Base-by-base conservation (phyloP, 2,113 vertebrate species). In the Daphoenositta chrysoptera region DNA sequence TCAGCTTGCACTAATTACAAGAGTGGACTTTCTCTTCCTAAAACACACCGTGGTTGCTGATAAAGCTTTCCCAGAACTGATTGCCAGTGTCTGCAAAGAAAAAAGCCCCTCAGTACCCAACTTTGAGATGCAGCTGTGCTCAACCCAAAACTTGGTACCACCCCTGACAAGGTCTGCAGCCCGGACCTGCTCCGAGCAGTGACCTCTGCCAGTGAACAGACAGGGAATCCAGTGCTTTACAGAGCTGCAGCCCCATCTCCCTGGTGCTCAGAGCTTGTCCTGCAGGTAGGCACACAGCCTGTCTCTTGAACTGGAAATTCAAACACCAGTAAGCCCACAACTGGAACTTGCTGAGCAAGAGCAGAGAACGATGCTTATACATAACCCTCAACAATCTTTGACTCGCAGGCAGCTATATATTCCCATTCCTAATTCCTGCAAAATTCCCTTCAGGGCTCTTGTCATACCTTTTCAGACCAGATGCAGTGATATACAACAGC, bases 351-450 rank as follows among this genome's bases (percentile, higher is more conserved):
- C 47, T 79, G 48, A 79, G 48, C 0, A 3, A 57, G 48, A 92
- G 37, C 6, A 2, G 35, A 71, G 48, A 88, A 57, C 3, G 31
- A 58, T 50, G 16, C 58, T 81, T 35, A 53, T 19, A 15, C 19
- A 7, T 33, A 50, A 50, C 44, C 10, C 42, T 2, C 6, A 71
- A 18, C 16, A 35, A 35, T 30, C 30, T 81, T 69, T 21, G 39
- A 61, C 26, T 66, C 0, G 0, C 50, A 66, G 35, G 15, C 31
- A 20, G 22, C 35, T 66, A 6, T 3, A 5, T 30, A 73, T 45
- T 40, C 79, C 37, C 7, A 5, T 35, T 72, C 45, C 45, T 9
- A 31, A 2, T 53, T 77, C 33, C 84, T 89, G 51, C 60, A 57
- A 27, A 92, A 40, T 44, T 81, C 20, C 11, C 22, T 33, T 21